Evolutionary conservation across 2,113 vertebrate genomes (phyloP).

Genomic region (Ceyx margarethae): DNA sequence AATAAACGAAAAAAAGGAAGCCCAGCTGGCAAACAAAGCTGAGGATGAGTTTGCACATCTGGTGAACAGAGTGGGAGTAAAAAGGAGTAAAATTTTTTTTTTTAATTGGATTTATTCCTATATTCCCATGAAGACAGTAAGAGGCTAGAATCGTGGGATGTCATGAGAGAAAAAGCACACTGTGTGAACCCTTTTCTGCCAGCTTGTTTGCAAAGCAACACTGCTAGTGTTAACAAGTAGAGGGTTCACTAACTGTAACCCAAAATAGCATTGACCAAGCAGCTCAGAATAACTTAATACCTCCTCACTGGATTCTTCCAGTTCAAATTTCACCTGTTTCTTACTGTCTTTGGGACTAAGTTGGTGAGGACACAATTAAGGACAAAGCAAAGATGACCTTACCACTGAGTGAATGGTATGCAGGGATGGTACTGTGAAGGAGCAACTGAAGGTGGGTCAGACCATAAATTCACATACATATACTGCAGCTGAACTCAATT

Average conservation of each 20-base stretch:
- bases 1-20: slow-evolving; percentile 15
- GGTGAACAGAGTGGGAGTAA: slow-evolving; percentile 10
- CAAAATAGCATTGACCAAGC: neutral
- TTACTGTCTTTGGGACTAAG: neutral
- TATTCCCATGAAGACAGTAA: neutral
- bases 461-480: neutral
- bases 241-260: neutral
- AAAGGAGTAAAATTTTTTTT: neutral
- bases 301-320: neutral
- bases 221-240: neutral
- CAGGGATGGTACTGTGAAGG: accelerated
- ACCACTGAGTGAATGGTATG: neutral
- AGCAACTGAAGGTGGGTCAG: neutral
- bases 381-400: neutral
- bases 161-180: neutral
- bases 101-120: neutral
- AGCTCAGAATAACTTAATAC: neutral
- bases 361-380: neutral
- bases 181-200: neutral
- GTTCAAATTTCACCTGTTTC: neutral
- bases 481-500: neutral
- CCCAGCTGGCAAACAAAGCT: neutral
- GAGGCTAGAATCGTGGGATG: neutral
- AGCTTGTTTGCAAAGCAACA: neutral
- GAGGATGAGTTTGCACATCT: slow-evolving; percentile 12